Base-by-base conservation (phyloP, 2,888 invertebrate species). In the Prenolepis imparis region DNA sequence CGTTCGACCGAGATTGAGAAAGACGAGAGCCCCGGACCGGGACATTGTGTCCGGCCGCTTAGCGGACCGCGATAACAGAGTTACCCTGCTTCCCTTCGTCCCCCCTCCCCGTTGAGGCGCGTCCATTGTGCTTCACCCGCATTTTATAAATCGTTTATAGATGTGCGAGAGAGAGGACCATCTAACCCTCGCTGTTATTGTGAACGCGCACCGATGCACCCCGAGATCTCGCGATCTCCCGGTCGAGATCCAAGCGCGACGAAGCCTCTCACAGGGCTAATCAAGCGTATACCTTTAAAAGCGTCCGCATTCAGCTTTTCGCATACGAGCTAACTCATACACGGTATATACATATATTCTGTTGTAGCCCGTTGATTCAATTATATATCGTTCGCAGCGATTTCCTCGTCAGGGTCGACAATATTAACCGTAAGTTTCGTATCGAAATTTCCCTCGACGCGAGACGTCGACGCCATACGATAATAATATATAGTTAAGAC, bases 21-120 rank as follows among this genome's bases (percentile, higher is more conserved):
- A 61, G 74, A 84, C 41, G 85, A 28, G 82, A 85, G 85, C 84
- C 84, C 86, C 83, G 83, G 84, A 75, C 82, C 87, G 78, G 90
- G 89, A 92, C 91, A 93, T 93, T 93, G 94, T 80, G 59, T 89
- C 90, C 93, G 91, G 89, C 87, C 89, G 93, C 91, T 93, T 92
- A 92, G 89, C 90, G 90, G 91, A 93, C 92, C 94, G 93, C 91
- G 94, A 94, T 94, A 94, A 94, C 94, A 86, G 93, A 94, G 92
- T 94, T 94, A 94, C 90, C 90, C 88, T 36, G 74, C 67, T 75
- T 75, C 66, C 66, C 18, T 18, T 44, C 44, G 15, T 48, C 48
- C 8, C 52, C 57, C 32, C 5, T 21, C 21, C 32, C 63, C 28
- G 28, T 28, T n/a, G n/a, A n/a, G 84, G 68, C 85, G 11, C 9